Percentiles rank a stretch among this genome's conserved stretches.
Conservation (phyloP, 2,888 invertebrate species). For the Acronicta leporina region DNA sequence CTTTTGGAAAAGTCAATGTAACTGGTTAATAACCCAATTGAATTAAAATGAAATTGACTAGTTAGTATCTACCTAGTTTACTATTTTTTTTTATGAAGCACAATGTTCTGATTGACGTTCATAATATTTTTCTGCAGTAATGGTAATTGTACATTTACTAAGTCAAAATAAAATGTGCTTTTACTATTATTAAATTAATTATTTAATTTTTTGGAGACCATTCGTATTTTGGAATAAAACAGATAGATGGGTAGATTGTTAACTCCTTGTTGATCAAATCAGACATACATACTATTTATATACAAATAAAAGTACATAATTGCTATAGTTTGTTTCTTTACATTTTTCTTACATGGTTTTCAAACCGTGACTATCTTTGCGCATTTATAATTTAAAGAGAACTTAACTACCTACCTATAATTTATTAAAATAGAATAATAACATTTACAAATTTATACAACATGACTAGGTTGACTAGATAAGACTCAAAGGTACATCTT, state of each 20-base stretch:
- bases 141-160: constrained; percentile 45
- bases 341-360: constrained; percentile 31
- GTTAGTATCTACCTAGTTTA: constrained; percentile 9
- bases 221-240: constrained; percentile 45
- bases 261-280: constrained; percentile 55
- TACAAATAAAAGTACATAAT: constrained; percentile 43
- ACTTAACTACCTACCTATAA: constrained; percentile 14
- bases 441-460: constrained; percentile 64
- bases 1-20: constrained; percentile 82
- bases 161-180: constrained; percentile 57
- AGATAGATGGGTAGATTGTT: constrained; percentile 21
- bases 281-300: constrained; percentile 58
- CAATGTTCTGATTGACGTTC: constrained; percentile 7
- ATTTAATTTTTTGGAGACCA: constrained; percentile 46
- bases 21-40: constrained; percentile 58
- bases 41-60: constrained; percentile 1
- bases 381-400: constrained; percentile 25
- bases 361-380: constrained; percentile 29
- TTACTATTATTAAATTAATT: constrained; percentile 40
- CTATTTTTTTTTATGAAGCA: constrained; percentile 21
- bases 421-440: constrained; percentile 38
- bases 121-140: constrained; percentile 16
- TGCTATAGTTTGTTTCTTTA: constrained; percentile 38
- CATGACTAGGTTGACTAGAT: constrained; percentile 55
- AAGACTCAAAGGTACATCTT: constrained; percentile 31